A percentile compares a stretch with the other conserved stretches of the same genome.
phyloP scores from a whole-genome alignment of 1,140 invertebrate genomes.

The Oryctes rhinoceros region DNA sequence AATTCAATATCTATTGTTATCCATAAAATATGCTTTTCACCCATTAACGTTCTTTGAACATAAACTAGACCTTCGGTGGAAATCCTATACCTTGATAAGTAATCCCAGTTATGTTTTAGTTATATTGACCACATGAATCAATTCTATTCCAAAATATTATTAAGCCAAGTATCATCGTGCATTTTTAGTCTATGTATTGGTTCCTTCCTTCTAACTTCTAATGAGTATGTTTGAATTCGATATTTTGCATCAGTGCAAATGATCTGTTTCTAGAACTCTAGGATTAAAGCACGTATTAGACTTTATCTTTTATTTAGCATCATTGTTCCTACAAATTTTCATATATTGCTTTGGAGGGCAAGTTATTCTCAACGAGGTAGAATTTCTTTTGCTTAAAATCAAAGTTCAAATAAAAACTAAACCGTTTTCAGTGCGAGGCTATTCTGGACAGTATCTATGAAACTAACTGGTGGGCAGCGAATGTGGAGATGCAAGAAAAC shows the following conservation, averaged over 20 bases:
- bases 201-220: slow-evolving; percentile 1
- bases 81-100: no score
- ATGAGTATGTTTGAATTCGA: not conserved
- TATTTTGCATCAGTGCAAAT: not conserved
- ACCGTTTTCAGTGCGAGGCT: not conserved
- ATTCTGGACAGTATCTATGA: not conserved
- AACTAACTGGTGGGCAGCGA: not conserved
- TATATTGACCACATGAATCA: not conserved
- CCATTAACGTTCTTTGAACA: no score
- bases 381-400: not conserved
- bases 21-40: no score
- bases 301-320: not conserved
- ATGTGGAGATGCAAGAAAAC: not conserved
- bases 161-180: not conserved
- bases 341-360: not conserved
- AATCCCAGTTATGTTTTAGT: not conserved
- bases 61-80: no score
- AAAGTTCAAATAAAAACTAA: not conserved
- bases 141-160: not conserved
- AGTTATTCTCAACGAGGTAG: not conserved
- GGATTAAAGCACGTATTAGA: not conserved
- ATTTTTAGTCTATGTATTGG: slow-evolving; percentile 4
- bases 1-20: no score
- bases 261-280: not conserved
- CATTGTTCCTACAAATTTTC: not conserved